Conservation (phyloP, 2,888 invertebrate genomes). For the Tenthredo amoena region DNA sequence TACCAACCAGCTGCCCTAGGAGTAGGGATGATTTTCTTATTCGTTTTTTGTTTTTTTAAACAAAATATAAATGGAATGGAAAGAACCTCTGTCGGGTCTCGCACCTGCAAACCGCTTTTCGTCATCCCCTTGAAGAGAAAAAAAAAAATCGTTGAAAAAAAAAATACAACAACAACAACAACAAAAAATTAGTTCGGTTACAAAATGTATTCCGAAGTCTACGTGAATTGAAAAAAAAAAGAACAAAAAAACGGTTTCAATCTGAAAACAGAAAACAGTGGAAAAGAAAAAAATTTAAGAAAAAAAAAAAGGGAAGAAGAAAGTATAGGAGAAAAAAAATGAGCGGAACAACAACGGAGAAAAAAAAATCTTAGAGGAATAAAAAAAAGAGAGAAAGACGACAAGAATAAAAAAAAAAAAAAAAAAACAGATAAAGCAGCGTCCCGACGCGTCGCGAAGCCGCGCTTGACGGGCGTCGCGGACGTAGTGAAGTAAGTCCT, state of each 20-base stretch:
- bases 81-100: background rate
- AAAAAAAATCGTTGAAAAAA: background rate
- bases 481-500: conserved; percentile 38
- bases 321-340: background rate
- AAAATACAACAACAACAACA: background rate
- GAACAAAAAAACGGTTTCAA: no score
- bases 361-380: background rate
- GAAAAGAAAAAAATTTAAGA: background rate
- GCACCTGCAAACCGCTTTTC: background rate
- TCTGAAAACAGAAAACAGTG: background rate
- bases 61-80: background rate
- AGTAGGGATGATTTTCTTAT: background rate
- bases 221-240: background rate
- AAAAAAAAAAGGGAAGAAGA: background rate
- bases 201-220: background rate
- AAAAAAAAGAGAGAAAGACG: background rate
- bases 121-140: background rate
- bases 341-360: background rate
- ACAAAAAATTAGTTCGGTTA: background rate
- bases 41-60: background rate
- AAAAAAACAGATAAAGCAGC: background rate
- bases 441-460: conserved; percentile 20
- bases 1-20: conserved; percentile 3
- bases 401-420: background rate
- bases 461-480: conserved; percentile 37